Evolutionary conservation across 53 echinoderm and acorn worm genomes (phyloP).

Genomic region (Echinometra lucunter): DNA sequence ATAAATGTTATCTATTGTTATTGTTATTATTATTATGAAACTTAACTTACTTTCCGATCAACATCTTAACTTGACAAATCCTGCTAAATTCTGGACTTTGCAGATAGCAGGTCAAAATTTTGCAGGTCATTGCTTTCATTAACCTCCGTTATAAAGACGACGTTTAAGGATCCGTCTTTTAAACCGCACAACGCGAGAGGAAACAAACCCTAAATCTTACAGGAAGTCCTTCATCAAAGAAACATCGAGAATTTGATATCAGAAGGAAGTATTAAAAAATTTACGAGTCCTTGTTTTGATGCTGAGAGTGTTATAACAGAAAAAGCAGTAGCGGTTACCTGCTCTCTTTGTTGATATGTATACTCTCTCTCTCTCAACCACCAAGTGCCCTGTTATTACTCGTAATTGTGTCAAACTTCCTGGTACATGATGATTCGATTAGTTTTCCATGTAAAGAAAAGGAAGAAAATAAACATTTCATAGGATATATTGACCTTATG

Average conservation of each 20-base stretch:
- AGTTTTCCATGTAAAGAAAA: not conserved
- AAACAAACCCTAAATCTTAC: conserved; percentile 26
- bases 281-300: not conserved
- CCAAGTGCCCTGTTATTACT: not conserved
- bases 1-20: too few species aligned
- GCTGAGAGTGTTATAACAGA: not conserved
- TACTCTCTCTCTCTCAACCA: not conserved
- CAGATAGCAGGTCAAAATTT: not conserved
- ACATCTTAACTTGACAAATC: not conserved
- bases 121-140: conserved; percentile 6
- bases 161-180: not conserved
- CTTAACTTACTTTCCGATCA: not conserved
- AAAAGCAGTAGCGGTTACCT: not conserved
- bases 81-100: not conserved
- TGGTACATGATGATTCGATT: not conserved
- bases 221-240: conserved; percentile 36
- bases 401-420: not conserved
- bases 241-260: not conserved
- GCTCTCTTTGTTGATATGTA: not conserved
- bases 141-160: not conserved
- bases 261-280: not conserved
- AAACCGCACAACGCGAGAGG: not conserved
- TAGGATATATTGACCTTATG: not conserved
- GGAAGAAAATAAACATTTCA: not conserved
- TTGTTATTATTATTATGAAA: too few species aligned